phyloP scores from a whole-genome alignment of 1,140 invertebrate genomes.

The Whitmania pigra region DNA sequence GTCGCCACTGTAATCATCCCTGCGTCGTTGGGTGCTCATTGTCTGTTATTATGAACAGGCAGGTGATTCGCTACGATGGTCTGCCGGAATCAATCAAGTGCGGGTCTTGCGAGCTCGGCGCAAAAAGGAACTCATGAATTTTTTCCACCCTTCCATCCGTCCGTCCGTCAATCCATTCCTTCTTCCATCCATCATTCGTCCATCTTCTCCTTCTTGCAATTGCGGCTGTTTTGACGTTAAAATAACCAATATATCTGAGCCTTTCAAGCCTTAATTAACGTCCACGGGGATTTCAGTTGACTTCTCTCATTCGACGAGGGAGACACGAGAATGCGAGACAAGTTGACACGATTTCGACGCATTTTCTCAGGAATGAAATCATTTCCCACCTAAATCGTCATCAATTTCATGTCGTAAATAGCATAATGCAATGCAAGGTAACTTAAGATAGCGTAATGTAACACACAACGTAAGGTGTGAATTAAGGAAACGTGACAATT shows the following conservation, averaged over 20 bases:
- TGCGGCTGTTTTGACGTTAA: too few relatives aligned
- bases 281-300: background rate
- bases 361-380: too few relatives aligned
- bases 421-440: too few relatives aligned
- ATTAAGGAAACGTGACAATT: too few relatives aligned
- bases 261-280: background rate
- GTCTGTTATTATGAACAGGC: background rate
- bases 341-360: background rate
- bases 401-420: too few relatives aligned
- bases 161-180: background rate
- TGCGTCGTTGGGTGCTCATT: background rate
- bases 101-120: too few relatives aligned
- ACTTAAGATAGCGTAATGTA: too few relatives aligned
- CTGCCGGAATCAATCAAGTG: background rate
- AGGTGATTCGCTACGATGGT: background rate
- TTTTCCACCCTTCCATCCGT: background rate
- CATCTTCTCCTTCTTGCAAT: background rate
- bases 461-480: too few relatives aligned
- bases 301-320: slow-evolving; percentile 4
- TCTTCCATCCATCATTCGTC: background rate
- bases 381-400: too few relatives aligned
- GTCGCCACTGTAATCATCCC: background rate
- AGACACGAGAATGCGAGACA: background rate
- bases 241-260: too few relatives aligned
- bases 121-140: background rate